Percentiles rank a stretch among this genome's conserved stretches.
phyloP scores from a whole-genome alignment of 2,113 vertebrate genomes.

The Thunnus thynnus region DNA sequence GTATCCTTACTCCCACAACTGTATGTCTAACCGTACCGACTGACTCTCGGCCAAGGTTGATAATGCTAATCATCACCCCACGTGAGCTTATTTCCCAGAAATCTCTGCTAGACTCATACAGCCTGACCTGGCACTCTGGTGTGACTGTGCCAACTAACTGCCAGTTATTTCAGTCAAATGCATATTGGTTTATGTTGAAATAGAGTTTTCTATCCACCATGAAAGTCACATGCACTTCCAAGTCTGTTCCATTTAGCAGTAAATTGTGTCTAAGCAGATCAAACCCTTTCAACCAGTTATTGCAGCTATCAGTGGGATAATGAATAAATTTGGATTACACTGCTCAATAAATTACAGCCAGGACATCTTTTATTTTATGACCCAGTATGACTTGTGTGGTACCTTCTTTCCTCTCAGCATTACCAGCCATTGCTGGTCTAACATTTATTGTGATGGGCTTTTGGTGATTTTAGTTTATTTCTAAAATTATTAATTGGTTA shows the following conservation, averaged over 20 bases:
- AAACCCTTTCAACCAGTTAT: background rate
- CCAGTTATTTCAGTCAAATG: background rate
- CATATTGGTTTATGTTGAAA: background rate
- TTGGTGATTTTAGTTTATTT: background rate
- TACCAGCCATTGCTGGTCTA: background rate
- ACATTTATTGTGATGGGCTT: background rate
- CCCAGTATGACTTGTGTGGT: background rate
- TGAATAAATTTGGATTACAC: constrained; percentile 3
- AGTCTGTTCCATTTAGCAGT: background rate
- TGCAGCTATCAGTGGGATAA: background rate
- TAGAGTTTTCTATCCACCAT: background rate
- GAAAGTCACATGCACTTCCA: background rate
- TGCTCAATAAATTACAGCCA: background rate
- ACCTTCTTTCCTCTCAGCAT: background rate
- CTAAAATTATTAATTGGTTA: background rate
- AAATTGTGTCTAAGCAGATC: constrained; percentile 2
- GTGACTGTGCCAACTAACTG: constrained; percentile 8
- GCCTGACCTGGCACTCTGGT: constrained; percentile 11
- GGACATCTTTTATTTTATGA: constrained; percentile 9
- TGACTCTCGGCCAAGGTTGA: constrained; percentile 51
- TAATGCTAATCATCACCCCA: constrained; percentile 54
- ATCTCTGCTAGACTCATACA: constrained; percentile 14
- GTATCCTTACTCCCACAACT: constrained; percentile 42
- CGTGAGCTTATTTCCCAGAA: constrained; percentile 47
- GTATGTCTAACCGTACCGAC: constrained; percentile 26